phyloP scores from a whole-genome alignment of 1,140 invertebrate species.

The Drosophila athabasca region DNA sequence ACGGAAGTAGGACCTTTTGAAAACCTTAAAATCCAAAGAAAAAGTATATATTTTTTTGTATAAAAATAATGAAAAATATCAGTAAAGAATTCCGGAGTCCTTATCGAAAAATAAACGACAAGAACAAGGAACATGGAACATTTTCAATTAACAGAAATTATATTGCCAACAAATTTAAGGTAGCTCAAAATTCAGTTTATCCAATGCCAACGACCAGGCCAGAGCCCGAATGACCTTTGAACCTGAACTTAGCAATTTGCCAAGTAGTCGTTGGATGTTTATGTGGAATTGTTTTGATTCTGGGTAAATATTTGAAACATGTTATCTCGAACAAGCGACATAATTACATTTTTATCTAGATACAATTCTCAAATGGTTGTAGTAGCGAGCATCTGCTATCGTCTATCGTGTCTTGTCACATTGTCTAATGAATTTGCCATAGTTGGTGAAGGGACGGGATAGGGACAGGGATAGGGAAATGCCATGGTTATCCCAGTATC shows the following conservation, averaged over 20 bases:
- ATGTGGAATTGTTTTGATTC: conserved; percentile 17
- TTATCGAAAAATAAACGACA: no score
- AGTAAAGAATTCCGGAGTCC: no score
- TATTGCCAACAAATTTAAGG: no score
- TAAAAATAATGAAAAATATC: not conserved
- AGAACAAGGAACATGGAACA: no score
- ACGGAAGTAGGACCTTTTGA: no score
- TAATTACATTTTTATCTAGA: conserved; percentile 42
- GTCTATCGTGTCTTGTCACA: conserved; percentile 6
- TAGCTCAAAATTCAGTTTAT: not conserved
- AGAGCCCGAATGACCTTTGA: conserved; percentile 14
- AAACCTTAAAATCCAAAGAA: not conserved
- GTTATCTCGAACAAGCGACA: conserved; percentile 20
- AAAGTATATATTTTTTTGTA: not conserved
- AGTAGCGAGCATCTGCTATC: conserved; percentile 2
- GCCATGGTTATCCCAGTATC: not conserved
- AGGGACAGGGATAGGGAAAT: conserved; percentile 3
- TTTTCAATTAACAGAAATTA: no score
- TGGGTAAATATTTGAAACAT: conserved; percentile 25
- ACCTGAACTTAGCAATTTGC: not conserved
- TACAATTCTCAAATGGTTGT: conserved; percentile 11
- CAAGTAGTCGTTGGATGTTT: not conserved
- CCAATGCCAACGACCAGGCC: not conserved
- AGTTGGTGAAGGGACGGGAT: no score
- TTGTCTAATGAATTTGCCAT: conserved; percentile 40